These are phyloP conservation scores for Mythimna albipuncta DNA, from an alignment of 2,888 invertebrate species.

Conservation along the genomic window DNA sequence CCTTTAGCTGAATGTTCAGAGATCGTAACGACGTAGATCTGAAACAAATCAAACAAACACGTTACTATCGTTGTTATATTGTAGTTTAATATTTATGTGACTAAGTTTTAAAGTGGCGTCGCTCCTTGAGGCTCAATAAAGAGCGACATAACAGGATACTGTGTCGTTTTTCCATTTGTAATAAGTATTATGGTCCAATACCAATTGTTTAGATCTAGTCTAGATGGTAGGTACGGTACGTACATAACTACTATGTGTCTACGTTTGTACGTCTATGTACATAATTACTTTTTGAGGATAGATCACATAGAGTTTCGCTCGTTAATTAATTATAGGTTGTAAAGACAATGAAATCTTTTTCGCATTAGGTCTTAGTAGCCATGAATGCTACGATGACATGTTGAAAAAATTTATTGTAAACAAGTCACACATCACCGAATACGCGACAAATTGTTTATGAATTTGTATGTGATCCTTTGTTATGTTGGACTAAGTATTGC, in stretches of 20 bases:
- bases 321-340: not conserved
- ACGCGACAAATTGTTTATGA: conserved; percentile 21
- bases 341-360: conserved; percentile 2
- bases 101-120: conserved; percentile 9
- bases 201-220: conserved; percentile 13
- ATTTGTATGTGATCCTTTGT: conserved; percentile 42
- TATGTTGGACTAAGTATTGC: conserved; percentile 18
- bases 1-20: conserved; percentile 51
- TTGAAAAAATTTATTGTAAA: conserved; percentile 18
- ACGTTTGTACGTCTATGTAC: too few relatives aligned
- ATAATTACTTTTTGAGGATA: not conserved
- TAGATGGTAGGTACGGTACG: not conserved
- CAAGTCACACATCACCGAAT: conserved; percentile 6
- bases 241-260: too few relatives aligned
- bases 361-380: not conserved
- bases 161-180: conserved; percentile 21
- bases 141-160: conserved; percentile 27
- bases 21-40: conserved; percentile 47
- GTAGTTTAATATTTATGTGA: not conserved
- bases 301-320: not conserved
- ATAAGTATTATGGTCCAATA: conserved; percentile 20
- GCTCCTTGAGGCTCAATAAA: conserved; percentile 12
- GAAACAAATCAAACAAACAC: conserved; percentile 46
- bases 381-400: not conserved
- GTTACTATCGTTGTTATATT: conserved; percentile 15